A percentile compares a stretch with the other conserved stretches of the same genome.
Conservation (phyloP, 2,113 vertebrate genomes). For the Nothoprocta pentlandii region DNA sequence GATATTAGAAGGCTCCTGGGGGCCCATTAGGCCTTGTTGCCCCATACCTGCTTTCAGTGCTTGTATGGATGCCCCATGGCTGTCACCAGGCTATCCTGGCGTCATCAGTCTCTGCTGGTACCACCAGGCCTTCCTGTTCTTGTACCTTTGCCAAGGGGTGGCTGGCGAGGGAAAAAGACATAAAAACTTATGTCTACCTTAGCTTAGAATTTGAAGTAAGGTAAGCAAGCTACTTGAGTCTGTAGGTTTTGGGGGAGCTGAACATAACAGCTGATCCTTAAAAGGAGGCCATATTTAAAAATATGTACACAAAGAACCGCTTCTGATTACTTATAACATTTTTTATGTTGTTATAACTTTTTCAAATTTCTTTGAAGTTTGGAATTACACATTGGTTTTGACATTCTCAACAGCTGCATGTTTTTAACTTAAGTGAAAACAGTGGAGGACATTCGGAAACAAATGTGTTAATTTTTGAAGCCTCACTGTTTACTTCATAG, state of each 20-base stretch:
- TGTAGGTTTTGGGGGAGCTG: neutral
- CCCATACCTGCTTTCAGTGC: no score
- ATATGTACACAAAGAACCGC: neutral
- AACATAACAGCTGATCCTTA: neutral
- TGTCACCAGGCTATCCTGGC: no score
- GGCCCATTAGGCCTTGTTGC: neutral
- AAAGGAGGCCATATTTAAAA: neutral
- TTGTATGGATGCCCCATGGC: no score
- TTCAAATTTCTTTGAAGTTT: neutral
- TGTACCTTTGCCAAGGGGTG: no score
- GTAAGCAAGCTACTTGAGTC: neutral
- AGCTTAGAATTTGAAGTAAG: neutral
- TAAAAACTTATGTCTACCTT: neutral
- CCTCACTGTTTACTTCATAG: neutral
- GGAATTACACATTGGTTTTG: neutral
- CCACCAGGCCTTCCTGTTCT: accelerated
- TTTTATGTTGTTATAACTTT: neutral
- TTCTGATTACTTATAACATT: neutral
- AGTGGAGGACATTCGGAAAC: neutral
- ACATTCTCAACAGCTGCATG: neutral
- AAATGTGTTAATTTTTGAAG: neutral
- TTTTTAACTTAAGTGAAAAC: neutral
- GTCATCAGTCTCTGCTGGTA: accelerated
- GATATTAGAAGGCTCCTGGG: no score
- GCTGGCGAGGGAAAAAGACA: no score